A percentile compares a stretch with the other conserved stretches of the same genome.
phyloP scores from a whole-genome alignment of 2,113 vertebrate genomes.

The Elephas maximus region DNA sequence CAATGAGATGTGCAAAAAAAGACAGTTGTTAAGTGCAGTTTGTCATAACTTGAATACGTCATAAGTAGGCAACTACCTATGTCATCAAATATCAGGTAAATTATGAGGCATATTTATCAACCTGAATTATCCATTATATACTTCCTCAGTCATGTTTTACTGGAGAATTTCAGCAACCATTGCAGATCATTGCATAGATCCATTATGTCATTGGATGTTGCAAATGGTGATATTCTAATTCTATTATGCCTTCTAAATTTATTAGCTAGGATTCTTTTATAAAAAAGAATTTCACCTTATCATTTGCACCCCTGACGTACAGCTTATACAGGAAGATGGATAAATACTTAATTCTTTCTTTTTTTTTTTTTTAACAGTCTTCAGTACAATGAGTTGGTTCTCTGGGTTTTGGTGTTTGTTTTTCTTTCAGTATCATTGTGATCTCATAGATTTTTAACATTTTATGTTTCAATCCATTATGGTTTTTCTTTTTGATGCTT shows the following conservation, averaged over 20 bases:
- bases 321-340: background rate
- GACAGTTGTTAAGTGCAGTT: background rate
- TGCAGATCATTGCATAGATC: background rate
- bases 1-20: background rate
- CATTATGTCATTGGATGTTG: background rate
- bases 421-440: background rate
- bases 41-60: background rate
- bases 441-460: background rate
- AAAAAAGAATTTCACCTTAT: constrained; percentile 5
- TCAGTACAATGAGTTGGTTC: background rate
- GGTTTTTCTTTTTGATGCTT: background rate
- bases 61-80: background rate
- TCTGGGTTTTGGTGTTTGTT: background rate
- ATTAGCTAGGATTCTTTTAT: background rate
- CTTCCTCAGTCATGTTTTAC: background rate
- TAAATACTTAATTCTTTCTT: background rate
- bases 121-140: background rate
- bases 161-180: background rate
- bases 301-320: background rate
- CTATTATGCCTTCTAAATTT: constrained; percentile 26
- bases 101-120: background rate
- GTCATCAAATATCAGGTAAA: background rate
- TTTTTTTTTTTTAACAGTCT: background rate
- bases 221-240: background rate
- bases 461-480: background rate